phyloP scores from a whole-genome alignment of 2,888 invertebrate genomes.

The Drosophila anomelani region DNA sequence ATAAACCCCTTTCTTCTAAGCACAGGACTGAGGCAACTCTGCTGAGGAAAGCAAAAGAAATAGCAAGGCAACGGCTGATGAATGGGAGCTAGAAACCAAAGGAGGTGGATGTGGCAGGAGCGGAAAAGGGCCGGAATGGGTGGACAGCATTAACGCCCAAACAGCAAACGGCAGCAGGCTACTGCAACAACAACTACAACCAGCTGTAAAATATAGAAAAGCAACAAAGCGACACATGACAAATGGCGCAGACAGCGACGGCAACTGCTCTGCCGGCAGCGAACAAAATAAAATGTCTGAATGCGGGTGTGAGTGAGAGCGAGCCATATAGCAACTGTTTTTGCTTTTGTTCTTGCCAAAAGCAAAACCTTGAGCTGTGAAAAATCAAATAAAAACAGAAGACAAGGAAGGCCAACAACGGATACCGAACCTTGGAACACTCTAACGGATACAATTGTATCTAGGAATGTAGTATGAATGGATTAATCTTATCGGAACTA shows the following conservation, averaged over 20 bases:
- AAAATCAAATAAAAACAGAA: slow-evolving; percentile 50
- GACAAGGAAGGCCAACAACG: slow-evolving; percentile 10
- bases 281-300: slow-evolving; percentile 74
- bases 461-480: not conserved
- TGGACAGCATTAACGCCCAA: slow-evolving; percentile 38
- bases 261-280: slow-evolving; percentile 20
- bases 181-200: slow-evolving; percentile 53
- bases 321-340: slow-evolving; percentile 26
- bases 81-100: slow-evolving; percentile 50
- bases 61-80: slow-evolving; percentile 64
- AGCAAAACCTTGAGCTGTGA: slow-evolving; percentile 74
- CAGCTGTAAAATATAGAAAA: slow-evolving; percentile 27
- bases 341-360: slow-evolving; percentile 21
- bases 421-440: slow-evolving; percentile 7
- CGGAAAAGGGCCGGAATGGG: slow-evolving; percentile 21
- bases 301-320: slow-evolving; percentile 32
- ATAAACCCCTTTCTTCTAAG: slow-evolving; percentile 30
- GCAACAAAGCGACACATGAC: slow-evolving; percentile 68
- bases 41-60: slow-evolving; percentile 54
- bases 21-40: slow-evolving; percentile 48
- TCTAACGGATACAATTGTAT: not conserved
- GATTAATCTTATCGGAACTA: not conserved
- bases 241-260: slow-evolving; percentile 67
- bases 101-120: slow-evolving; percentile 2
- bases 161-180: slow-evolving; percentile 42